A percentile compares a stretch with the other conserved stretches of the same genome.
These are phyloP conservation scores for Patiria pectinifera DNA, from an alignment of 53 echinoderm and acorn worm genomes.

Conservation along the genomic window DNA sequence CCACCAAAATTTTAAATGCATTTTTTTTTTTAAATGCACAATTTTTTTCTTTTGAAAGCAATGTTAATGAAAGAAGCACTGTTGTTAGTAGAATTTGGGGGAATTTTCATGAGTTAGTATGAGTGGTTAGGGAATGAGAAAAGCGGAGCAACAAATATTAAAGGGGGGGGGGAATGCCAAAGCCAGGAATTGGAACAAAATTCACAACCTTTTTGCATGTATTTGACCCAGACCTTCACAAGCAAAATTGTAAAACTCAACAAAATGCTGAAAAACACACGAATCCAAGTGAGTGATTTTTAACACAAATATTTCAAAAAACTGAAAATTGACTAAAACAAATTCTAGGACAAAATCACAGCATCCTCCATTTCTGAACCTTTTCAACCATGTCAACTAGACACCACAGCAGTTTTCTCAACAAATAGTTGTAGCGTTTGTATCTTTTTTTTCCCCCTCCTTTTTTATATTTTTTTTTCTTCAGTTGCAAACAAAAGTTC, in stretches of 20 bases:
- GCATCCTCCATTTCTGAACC: neutral
- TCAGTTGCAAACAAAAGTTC: neutral
- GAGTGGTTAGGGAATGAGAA: neutral
- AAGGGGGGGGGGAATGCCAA: neutral
- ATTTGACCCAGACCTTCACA: slow-evolving; percentile 94
- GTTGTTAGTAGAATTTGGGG: neutral
- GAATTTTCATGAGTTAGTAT: slow-evolving; percentile 14
- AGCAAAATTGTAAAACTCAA: neutral
- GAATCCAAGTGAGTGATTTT: neutral
- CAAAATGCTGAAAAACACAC: slow-evolving; percentile 1
- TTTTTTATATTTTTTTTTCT: neutral
- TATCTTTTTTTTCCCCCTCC: neutral
- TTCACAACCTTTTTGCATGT: slow-evolving; percentile 50
- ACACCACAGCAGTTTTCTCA: neutral
- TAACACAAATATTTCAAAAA: neutral
- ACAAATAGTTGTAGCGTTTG: neutral
- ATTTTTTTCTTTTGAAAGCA: neutral
- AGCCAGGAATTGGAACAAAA: slow-evolving; percentile 1
- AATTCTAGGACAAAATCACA: neutral
- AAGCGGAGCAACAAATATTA: neutral
- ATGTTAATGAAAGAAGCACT: no score
- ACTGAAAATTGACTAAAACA: neutral
- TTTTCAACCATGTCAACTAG: neutral
- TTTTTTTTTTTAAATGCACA: neutral
- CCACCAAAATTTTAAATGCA: neutral